Evolutionary conservation across 2,797 vertebrate genomes (phyloP).

Genomic region (Notamacropus eugenii): DNA sequence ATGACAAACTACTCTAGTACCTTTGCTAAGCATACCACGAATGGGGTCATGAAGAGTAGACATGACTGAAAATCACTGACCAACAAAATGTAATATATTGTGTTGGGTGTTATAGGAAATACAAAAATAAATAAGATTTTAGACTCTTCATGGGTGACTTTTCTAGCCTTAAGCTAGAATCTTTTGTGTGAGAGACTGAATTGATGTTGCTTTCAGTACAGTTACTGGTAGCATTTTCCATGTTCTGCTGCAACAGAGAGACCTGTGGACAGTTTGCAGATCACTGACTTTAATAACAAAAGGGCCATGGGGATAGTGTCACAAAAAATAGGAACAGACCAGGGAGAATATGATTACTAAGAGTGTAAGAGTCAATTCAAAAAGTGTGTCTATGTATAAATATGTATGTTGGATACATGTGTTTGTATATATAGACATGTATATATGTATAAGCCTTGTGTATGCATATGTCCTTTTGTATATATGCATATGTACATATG

Average conservation of each 20-base stretch:
- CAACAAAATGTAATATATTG: background rate
- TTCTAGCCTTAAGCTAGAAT: background rate
- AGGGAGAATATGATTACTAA: background rate
- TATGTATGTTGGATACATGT: too few relatives aligned
- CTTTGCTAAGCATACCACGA: background rate
- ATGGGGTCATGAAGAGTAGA: background rate
- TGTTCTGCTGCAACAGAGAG: background rate
- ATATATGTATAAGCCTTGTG: background rate
- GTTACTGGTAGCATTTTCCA: background rate
- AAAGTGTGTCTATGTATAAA: too few relatives aligned
- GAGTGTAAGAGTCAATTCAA: background rate
- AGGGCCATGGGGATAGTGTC: background rate
- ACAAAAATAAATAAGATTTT: background rate
- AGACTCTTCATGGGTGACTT: background rate
- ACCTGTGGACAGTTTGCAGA: background rate
- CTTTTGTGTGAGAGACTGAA: background rate
- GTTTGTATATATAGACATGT: too few relatives aligned
- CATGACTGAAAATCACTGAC: background rate
- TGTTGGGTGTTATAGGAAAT: background rate
- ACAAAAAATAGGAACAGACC: background rate
- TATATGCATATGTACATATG: background rate
- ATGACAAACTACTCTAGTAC: background rate
- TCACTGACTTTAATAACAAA: background rate
- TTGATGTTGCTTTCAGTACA: background rate
- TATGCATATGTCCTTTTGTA: background rate